These are phyloP conservation scores for Sebastes fasciatus DNA, from an alignment of 2,113 vertebrate genomes.

Conservation along the genomic window DNA sequence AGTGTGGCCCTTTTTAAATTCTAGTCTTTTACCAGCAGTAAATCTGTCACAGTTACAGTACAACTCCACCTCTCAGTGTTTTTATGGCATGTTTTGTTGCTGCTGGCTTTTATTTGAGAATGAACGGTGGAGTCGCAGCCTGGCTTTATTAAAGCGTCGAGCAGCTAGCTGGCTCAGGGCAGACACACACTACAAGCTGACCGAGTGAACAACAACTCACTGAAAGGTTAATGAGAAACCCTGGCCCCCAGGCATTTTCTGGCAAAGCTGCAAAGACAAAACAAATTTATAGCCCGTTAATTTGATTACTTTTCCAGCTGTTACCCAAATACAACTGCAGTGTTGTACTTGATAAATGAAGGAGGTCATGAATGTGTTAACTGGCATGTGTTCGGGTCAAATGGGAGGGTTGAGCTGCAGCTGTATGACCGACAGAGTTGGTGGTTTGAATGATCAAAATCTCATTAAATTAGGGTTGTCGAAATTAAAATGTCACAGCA, in stretches of 20 bases:
- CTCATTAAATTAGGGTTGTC: too few relatives aligned
- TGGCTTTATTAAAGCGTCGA: slow-evolving; percentile 41
- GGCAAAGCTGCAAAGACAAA: slow-evolving; percentile 38
- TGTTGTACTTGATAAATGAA: not conserved
- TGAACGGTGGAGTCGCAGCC: slow-evolving; percentile 10
- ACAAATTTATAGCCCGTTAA: too few relatives aligned
- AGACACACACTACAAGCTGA: slow-evolving; percentile 69
- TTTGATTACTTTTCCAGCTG: not conserved
- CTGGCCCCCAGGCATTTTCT: slow-evolving; percentile 4
- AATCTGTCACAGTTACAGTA: not conserved
- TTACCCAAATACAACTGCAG: not conserved
- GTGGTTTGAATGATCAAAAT: too few relatives aligned
- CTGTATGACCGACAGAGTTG: too few relatives aligned
- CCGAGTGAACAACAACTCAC: too few relatives aligned
- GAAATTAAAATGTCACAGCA: too few relatives aligned
- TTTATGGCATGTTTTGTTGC: not conserved
- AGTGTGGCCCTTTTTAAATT: not conserved
- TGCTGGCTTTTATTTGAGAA: not conserved
- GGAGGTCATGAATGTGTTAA: not conserved
- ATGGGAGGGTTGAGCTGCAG: too few relatives aligned
- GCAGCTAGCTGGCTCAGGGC: slow-evolving; percentile 61
- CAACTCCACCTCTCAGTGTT: not conserved
- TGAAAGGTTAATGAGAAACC: too few relatives aligned
- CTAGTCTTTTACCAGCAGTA: too few relatives aligned
- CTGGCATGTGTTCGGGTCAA: too few relatives aligned